Percentiles rank a stretch among this genome's conserved stretches.
phyloP scores from a whole-genome alignment of 1,140 invertebrate species.

The Melanaphis sacchari region DNA sequence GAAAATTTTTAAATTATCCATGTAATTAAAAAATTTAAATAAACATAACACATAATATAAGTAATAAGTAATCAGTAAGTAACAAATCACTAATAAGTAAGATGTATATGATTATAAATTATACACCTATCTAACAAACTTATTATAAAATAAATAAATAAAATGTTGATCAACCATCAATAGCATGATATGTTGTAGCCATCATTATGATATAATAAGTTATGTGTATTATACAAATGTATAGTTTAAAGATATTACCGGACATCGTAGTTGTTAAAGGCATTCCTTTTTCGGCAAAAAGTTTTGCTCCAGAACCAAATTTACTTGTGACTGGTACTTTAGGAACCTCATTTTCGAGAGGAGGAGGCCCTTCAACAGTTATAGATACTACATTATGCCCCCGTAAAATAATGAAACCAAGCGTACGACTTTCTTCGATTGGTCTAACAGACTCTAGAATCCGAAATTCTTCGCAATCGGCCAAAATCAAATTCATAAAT shows the following conservation, averaged over 20 bases:
- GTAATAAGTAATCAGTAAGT: too few species aligned
- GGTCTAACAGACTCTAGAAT: slow-evolving; percentile 88
- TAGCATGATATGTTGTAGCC: too few species aligned
- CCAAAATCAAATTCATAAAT: slow-evolving; percentile 96
- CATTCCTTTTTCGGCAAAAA: slow-evolving; percentile 89
- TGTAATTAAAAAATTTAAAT: too few species aligned
- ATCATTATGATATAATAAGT: too few species aligned
- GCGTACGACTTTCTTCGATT: slow-evolving; percentile 92
- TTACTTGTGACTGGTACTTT: slow-evolving; percentile 90
- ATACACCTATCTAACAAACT: too few species aligned
- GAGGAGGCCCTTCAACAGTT: slow-evolving; percentile 97
- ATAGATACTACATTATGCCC: slow-evolving; percentile 98
- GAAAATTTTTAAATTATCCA: too few species aligned
- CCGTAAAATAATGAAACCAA: slow-evolving; percentile 94
- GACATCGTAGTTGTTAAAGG: slow-evolving; percentile 74
- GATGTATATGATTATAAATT: too few species aligned
- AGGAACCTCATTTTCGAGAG: slow-evolving; percentile 90
- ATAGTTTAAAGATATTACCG: slow-evolving; percentile 53
- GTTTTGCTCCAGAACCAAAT: slow-evolving; percentile 81
- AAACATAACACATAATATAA: too few species aligned
- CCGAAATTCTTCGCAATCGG: slow-evolving; percentile 94
- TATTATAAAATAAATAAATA: too few species aligned
- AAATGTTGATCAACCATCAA: too few species aligned
- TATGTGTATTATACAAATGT: too few species aligned
- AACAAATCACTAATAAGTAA: too few species aligned